Evolutionary conservation across 2,888 invertebrate genomes (phyloP), one percentile per base, ranked within the genome.

Genomic region (Syrista parreyssii): DNA sequence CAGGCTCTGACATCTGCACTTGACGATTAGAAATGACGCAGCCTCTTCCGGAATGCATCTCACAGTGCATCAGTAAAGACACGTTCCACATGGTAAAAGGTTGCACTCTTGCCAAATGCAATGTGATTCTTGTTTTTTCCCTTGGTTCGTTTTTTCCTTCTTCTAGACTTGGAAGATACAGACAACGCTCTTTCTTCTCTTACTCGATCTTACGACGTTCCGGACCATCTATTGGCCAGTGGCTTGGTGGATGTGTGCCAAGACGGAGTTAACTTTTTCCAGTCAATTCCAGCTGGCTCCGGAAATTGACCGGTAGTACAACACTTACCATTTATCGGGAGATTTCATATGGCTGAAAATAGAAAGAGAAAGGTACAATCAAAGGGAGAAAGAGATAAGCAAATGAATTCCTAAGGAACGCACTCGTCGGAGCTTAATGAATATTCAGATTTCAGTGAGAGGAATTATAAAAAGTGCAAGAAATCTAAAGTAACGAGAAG

Each of bases 171-270:
- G 55, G 9, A 55, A 55, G 55, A 55, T 55, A 55, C 55, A 55
- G 55, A 6, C 55, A 55, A 55, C 23, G 23, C 9, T 55, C 55
- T 23, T 23, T 55, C 55, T 55, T 55, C 23, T 55, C 55, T 55
- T 55, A 55, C 55, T 55, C 55, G 79, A 80, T 82, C 79, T 75
- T 78, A 80, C 75, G 77, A 82, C 82, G 82, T 84, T 84, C 77
- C 83, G 84, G 77, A 79, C 82, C 84, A 83, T 85, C 86, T 85
- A 82, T 84, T 84, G 83, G 82, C 75, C 77, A 76, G 82, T 81
- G 75, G 74, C 81, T 82, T 78, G 80, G 82, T 86, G 85, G 87
- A 87, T 82, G 77, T 80, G 80, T 85, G 86, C 87, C 88, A 89
- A 87, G 84, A 86, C 84, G 79, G 80, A 82, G 85, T 85, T 84